Percentiles rank a stretch among this genome's conserved stretches.
Evolutionary conservation across 2,888 invertebrate species (phyloP).

Genomic region (Candidula unifasciata): DNA sequence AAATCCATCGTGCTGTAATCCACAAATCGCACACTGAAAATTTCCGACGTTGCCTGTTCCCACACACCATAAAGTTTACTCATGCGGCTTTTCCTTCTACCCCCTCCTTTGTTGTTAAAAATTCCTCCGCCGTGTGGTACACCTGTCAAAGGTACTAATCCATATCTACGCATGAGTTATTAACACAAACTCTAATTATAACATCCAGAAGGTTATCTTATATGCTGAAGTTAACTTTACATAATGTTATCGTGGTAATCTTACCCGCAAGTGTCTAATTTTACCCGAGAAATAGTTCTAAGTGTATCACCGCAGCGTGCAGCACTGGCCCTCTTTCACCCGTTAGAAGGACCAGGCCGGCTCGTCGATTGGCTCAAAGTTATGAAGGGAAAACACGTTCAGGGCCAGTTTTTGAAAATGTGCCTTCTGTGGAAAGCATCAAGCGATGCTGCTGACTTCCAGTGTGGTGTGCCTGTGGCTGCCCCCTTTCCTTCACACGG

Average conservation of each 20-base stretch:
- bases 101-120: not conserved
- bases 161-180: not conserved
- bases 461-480: not conserved
- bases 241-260: not conserved
- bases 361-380: constrained; percentile 42
- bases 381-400: constrained; percentile 29
- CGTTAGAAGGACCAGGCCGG: constrained; percentile 23
- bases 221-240: not conserved
- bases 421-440: constrained; percentile 13
- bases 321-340: constrained; percentile 44
- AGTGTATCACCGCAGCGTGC: constrained; percentile 8
- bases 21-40: constrained; percentile 36
- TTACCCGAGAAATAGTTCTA: not conserved
- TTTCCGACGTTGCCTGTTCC: not conserved
- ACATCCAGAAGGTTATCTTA: not conserved
- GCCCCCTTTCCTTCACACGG: no score
- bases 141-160: constrained; percentile 38
- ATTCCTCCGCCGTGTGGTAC: constrained; percentile 38
- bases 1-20: constrained; percentile 35
- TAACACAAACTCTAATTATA: not conserved
- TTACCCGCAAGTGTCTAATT: not conserved
- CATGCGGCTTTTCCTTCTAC: constrained; percentile 4
- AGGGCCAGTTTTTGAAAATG: constrained; percentile 21
- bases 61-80: constrained; percentile 28
- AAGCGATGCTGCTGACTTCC: not conserved